Evolutionary conservation across 1,140 invertebrate species (phyloP), one percentile per base, ranked within the genome.

Genomic region (Drosophila teissieri): DNA sequence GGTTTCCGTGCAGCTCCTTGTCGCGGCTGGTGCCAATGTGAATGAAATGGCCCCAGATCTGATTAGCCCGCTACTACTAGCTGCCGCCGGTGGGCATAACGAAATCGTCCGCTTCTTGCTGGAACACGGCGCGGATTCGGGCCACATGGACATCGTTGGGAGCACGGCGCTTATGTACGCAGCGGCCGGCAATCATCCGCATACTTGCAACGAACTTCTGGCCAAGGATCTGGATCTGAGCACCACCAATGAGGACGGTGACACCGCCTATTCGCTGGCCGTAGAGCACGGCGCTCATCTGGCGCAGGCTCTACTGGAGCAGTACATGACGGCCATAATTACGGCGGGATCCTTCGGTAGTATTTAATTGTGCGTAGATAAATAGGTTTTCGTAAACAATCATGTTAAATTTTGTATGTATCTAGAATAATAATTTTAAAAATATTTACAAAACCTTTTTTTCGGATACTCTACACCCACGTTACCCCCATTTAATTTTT

Each of bases 151-250:
- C 94, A 96, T 97, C 93, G 96, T 96, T 79, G 96, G 96, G 48
- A 97, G 97, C 89, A 97, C 97, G 48, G 95, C 97, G 12, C 93
- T 98, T 27, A 98, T 98, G 95, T 98, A 97, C 93, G 97, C 97
- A 39, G 96, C 96, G 11, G 95, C 95, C 89, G 96, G 95, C 40
- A 97, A 98, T 93, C 97, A 98, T 93, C 95, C 96, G 2, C 96
- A 96, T 90, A 96, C 96, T 55, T 97, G 96, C 78, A 95, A 97
- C 85, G 96, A 97, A 91, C 93, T 98, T 37, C 93, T 98, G 34
- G 92, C 92, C 5, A 93, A 95, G 31, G 94, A 95, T 88, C 96
- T 97, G 31, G 96, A 98, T 92, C 91, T 98, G 27, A 96, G 95
- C 12, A 92, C 95, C 36, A 94, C 94, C 49, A 98, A 98, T 93